Base-by-base conservation (phyloP, 2,888 invertebrate species). In the Catocala sponsa region DNA sequence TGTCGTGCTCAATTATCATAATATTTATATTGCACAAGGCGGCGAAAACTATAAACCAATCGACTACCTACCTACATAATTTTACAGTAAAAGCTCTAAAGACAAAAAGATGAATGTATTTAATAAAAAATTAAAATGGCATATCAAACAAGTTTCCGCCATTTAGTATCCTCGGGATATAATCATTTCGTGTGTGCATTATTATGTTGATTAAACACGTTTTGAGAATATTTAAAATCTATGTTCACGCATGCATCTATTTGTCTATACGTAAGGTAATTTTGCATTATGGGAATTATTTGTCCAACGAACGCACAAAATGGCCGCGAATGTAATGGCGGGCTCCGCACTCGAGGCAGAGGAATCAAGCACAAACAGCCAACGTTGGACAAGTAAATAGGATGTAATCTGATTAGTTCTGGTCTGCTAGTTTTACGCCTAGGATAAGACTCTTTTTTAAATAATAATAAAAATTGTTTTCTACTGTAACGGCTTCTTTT, bases 401-500 rank as follows among this genome's bases (percentile, higher is more conserved):
- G 38, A 73, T 78, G 58, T 78, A 78, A 80, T 78, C 80, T 78
- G 82, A 80, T 84, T 84, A 84, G 86, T 88, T 87, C 87, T 85
- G 91, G 90, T 91, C 86, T 88, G 91, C 90, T 91, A 92, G 90
- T 79, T 85, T 83, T 86, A 91, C 79, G 89, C 85, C 71, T 91
- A 92, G 91, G 71, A 65, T 81, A 80, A 85, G 88, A 91, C 88
- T 90, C 91, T 92, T 92, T 91, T 73, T 74, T 71, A 71, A 73
- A 71, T 76, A 78, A 71, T 74, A 85, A 83, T 85, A 86, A 88
- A 88, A 74, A 84, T 90, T 91, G 83, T 90, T 92, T 92, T 92
- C 86, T 91, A 91, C 87, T 87, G 86, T 90, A 91, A 87, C 83
- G 78, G 94, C 92, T 93, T 92, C 87, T 90, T 93, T 91, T 90